phyloP scores from a whole-genome alignment of 2,888 invertebrate species.

The Drosophila pseudotakahashii region DNA sequence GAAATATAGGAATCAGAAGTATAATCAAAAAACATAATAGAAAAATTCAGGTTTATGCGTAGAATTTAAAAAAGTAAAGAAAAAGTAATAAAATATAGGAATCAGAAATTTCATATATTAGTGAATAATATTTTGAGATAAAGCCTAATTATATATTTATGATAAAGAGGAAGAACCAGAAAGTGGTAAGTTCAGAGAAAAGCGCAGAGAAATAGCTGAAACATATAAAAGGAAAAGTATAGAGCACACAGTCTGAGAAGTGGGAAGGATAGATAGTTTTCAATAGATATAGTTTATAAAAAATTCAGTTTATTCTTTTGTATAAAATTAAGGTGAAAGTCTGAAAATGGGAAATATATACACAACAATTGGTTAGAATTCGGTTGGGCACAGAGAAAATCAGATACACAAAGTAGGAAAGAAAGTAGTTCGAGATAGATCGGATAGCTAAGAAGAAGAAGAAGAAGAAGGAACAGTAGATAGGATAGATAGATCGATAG shows the following conservation, averaged over 20 bases:
- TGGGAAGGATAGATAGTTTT: neutral
- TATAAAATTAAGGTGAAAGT: slow-evolving; percentile 45
- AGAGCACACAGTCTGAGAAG: neutral
- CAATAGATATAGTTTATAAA: slow-evolving; percentile 25
- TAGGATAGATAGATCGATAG: neutral
- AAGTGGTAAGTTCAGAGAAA: neutral
- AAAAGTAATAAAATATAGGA: too few relatives aligned
- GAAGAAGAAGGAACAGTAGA: slow-evolving; percentile 4
- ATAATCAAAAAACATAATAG: too few relatives aligned
- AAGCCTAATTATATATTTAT: neutral
- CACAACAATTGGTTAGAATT: slow-evolving; percentile 53
- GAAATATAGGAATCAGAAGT: too few relatives aligned
- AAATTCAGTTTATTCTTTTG: slow-evolving; percentile 42
- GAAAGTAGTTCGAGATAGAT: neutral
- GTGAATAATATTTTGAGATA: too few relatives aligned
- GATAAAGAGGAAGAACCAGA: neutral
- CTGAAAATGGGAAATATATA: slow-evolving; percentile 59
- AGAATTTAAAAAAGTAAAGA: too few relatives aligned
- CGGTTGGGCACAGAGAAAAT: slow-evolving; percentile 24
- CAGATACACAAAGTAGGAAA: neutral
- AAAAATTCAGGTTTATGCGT: too few relatives aligned
- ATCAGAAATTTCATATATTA: too few relatives aligned
- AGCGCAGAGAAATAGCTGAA: neutral
- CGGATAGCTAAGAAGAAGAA: neutral
- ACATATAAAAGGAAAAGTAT: too few relatives aligned